Conservation (phyloP, 1,140 invertebrate species). For the Bombus vancouverensis region DNA sequence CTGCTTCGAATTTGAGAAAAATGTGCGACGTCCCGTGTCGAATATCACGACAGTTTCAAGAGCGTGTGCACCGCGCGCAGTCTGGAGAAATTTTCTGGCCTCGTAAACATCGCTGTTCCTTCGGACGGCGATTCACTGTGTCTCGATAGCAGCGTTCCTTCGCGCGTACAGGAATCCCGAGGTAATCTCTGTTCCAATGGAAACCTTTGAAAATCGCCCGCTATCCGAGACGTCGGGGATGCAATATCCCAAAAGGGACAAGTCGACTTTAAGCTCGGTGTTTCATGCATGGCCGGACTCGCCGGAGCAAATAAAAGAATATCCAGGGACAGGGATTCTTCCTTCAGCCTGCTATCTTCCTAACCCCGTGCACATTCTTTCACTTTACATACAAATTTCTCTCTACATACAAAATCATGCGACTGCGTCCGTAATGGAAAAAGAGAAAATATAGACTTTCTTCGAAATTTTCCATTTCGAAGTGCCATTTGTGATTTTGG, state of each 20-base stretch:
- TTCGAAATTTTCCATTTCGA: background rate
- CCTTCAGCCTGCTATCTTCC: background rate
- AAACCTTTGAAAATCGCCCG: conserved; percentile 14
- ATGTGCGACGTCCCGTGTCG: too few relatives aligned
- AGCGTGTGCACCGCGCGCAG: background rate
- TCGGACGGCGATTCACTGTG: background rate
- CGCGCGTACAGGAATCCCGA: background rate
- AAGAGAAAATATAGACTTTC: too few relatives aligned
- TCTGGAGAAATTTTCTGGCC: background rate
- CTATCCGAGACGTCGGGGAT: background rate
- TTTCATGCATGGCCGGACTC: conserved; percentile 40
- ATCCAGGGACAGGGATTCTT: background rate
- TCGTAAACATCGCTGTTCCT: background rate
- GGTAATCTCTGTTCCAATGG: conserved; percentile 11
- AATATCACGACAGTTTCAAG: background rate
- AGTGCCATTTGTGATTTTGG: background rate
- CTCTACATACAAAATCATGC: too few relatives aligned
- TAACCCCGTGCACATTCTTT: background rate
- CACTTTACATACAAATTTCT: too few relatives aligned
- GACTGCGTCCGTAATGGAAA: too few relatives aligned
- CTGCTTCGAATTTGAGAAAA: background rate
- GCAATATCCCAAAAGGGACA: conserved; percentile 34
- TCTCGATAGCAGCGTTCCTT: background rate
- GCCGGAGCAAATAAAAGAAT: background rate
- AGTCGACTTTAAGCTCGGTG: conserved; percentile 23